Conservation (phyloP, 2,888 invertebrate species). For the Ernsta delagoae region DNA sequence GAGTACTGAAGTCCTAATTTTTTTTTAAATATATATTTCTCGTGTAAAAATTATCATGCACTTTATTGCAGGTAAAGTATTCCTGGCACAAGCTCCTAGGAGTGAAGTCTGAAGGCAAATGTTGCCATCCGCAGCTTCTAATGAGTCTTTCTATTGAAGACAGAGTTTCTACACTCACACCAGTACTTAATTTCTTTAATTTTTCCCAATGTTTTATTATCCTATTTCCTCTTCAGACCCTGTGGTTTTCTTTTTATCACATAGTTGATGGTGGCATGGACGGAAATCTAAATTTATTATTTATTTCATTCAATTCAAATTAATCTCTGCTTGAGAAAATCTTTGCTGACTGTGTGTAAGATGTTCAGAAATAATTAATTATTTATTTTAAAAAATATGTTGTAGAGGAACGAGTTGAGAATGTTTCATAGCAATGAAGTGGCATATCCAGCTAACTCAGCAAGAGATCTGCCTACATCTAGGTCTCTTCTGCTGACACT, state of each 20-base stretch:
- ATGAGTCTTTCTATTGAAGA: slow-evolving; percentile 86
- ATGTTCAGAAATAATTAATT: too few species aligned
- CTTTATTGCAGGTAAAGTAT: slow-evolving; percentile 71
- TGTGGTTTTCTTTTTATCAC: too few species aligned
- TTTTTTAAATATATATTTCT: too few species aligned
- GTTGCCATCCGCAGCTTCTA: slow-evolving; percentile 86
- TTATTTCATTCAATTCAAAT: too few species aligned
- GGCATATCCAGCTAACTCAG: slow-evolving; percentile 55
- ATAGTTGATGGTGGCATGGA: too few species aligned
- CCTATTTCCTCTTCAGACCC: too few species aligned
- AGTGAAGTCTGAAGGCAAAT: slow-evolving; percentile 82
- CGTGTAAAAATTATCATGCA: neutral
- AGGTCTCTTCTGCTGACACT: slow-evolving; percentile 61
- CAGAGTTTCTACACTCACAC: slow-evolving; percentile 72
- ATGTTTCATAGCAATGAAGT: slow-evolving; percentile 77
- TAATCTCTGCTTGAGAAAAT: too few species aligned
- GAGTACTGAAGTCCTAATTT: too few species aligned
- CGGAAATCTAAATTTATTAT: too few species aligned
- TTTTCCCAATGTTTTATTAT: too few species aligned
- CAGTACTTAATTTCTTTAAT: slow-evolving; percentile 52
- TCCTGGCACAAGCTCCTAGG: slow-evolving; percentile 87
- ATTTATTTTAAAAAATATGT: neutral
- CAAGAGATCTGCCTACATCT: slow-evolving; percentile 48
- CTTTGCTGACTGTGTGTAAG: too few species aligned
- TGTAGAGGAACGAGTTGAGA: slow-evolving; percentile 72